phyloP scores from a whole-genome alignment of 2,113 vertebrate genomes.

The Struthio camelus region DNA sequence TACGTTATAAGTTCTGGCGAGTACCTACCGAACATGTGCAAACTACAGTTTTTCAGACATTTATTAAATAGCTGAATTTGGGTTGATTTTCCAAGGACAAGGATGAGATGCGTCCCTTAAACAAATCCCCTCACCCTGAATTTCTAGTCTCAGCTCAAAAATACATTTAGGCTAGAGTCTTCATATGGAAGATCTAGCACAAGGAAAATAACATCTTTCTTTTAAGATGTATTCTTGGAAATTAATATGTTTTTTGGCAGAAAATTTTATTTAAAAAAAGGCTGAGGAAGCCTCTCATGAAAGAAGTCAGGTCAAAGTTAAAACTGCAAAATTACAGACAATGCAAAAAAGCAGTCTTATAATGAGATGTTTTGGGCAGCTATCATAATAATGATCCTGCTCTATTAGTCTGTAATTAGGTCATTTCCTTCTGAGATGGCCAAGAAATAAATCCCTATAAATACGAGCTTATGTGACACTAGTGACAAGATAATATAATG shows the following conservation, averaged over 20 bases:
- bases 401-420: slow-evolving; percentile 42
- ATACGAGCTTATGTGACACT: neutral
- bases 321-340: neutral
- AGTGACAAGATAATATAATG: neutral
- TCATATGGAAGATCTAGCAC: neutral
- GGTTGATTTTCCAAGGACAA: neutral
- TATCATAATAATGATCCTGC: neutral
- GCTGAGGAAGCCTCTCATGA: neutral
- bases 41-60: neutral
- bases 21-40: neutral
- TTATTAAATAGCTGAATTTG: neutral
- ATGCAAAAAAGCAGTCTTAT: neutral
- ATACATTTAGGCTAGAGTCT: neutral
- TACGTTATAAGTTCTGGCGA: neutral
- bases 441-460: slow-evolving; percentile 5
- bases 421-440: slow-evolving; percentile 19
- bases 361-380: neutral
- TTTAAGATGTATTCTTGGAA: neutral
- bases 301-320: neutral
- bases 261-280: neutral
- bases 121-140: fast-evolving
- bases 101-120: neutral
- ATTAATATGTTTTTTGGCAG: neutral
- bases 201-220: neutral
- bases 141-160: neutral